These are phyloP conservation scores for Aphis gossypii DNA, from an alignment of 1,140 invertebrate species.

Conservation along the genomic window DNA sequence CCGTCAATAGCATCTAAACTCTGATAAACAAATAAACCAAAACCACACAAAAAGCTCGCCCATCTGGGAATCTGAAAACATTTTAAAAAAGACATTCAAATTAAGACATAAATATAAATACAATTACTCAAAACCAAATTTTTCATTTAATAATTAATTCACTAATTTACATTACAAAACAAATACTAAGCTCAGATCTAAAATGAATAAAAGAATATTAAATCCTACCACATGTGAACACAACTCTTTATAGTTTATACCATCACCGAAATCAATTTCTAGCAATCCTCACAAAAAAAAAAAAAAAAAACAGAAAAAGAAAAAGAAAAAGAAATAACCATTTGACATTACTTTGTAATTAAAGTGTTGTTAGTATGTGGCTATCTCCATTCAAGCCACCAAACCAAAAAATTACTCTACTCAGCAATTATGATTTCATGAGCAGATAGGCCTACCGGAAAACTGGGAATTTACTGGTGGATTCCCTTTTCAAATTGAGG, in stretches of 20 bases:
- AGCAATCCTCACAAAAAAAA: too few relatives aligned
- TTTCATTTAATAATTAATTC: background rate
- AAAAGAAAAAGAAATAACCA: too few relatives aligned
- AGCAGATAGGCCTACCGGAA: too few relatives aligned
- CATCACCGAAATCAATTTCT: background rate
- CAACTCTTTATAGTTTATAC: background rate
- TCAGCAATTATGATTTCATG: too few relatives aligned
- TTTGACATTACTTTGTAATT: too few relatives aligned
- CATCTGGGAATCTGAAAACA: constrained; percentile 82
- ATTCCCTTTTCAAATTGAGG: too few relatives aligned
- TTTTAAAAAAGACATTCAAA: background rate
- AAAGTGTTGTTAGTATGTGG: too few relatives aligned
- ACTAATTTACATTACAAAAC: background rate
- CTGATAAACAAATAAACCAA: constrained; percentile 98
- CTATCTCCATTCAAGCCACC: too few relatives aligned
- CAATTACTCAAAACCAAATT: background rate
- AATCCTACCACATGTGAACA: background rate
- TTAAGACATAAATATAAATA: background rate
- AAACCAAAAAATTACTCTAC: too few relatives aligned
- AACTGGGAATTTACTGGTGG: too few relatives aligned
- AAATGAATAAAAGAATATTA: background rate
- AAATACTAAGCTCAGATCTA: background rate
- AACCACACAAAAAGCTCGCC: constrained; percentile 88
- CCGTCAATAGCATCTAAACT: constrained; percentile 98
- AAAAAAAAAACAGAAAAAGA: too few relatives aligned